Conservation (phyloP, 1,140 invertebrate genomes). For the Pogonomyrmex californicus region DNA sequence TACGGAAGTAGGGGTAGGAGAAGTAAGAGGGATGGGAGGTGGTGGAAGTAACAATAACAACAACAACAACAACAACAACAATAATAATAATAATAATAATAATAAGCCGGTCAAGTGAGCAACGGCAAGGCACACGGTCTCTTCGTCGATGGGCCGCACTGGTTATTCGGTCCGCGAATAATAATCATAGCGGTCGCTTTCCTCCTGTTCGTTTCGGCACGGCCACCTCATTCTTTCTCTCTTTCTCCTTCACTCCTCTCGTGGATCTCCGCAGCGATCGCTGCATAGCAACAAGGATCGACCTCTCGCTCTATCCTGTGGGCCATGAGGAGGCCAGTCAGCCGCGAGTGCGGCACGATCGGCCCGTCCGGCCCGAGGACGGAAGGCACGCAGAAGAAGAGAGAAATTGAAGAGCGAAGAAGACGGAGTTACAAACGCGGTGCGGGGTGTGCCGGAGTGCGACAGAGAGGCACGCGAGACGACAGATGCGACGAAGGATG, state of each 20-base stretch:
- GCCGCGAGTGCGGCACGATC: slow-evolving; percentile 51
- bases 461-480: background rate
- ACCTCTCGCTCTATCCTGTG: slow-evolving; percentile 71
- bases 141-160: slow-evolving; percentile 69
- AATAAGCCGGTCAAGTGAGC: slow-evolving; percentile 43
- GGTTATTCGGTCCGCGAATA: slow-evolving; percentile 76
- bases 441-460: slow-evolving; percentile 37
- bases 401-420: background rate
- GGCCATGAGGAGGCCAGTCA: slow-evolving; percentile 49
- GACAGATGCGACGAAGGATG: slow-evolving; percentile 25
- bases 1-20: slow-evolving; percentile 10
- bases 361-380: slow-evolving; percentile 59
- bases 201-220: slow-evolving; percentile 65
- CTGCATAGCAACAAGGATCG: slow-evolving; percentile 81
- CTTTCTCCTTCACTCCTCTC: slow-evolving; percentile 49
- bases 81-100: too few relatives aligned
- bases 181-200: slow-evolving; percentile 74
- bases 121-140: slow-evolving; percentile 56
- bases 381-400: slow-evolving; percentile 67
- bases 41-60: slow-evolving; percentile 29
- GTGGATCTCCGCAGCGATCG: slow-evolving; percentile 62
- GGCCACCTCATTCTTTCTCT: slow-evolving; percentile 6
- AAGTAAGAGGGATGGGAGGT: slow-evolving; percentile 37
- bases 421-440: slow-evolving; percentile 44
- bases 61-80: too few relatives aligned